These are phyloP conservation scores for Eretmocerus hayati DNA, from an alignment of 2,888 invertebrate genomes.

Conservation along the genomic window DNA sequence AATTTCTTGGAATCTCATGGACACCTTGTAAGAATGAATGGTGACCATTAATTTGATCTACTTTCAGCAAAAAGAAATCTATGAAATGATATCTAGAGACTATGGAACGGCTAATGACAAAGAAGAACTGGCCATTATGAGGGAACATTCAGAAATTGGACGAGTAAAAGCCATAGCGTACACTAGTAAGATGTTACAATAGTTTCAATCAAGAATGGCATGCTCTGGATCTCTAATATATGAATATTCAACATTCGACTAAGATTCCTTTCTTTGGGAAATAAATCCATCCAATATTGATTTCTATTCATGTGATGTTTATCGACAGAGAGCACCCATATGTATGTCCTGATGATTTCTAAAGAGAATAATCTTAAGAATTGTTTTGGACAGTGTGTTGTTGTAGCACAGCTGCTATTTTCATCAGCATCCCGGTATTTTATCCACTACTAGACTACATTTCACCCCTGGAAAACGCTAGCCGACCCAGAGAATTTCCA, in stretches of 20 bases:
- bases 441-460: neutral
- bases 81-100: conserved; percentile 3
- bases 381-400: neutral
- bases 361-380: neutral
- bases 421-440: neutral
- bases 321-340: neutral
- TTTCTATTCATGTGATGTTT: neutral
- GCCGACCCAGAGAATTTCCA: neutral
- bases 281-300: neutral
- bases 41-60: too few relatives aligned
- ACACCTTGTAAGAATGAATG: too few relatives aligned
- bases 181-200: too few relatives aligned
- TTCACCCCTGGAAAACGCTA: neutral
- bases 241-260: too few relatives aligned
- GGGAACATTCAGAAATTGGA: neutral
- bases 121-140: neutral
- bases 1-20: too few relatives aligned
- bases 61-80: conserved; percentile 7
- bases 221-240: too few relatives aligned
- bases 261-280: neutral
- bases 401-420: neutral
- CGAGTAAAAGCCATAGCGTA: too few relatives aligned
- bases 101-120: conserved; percentile 5
- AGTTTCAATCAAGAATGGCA: too few relatives aligned
- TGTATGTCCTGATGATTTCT: too few relatives aligned